These are phyloP conservation scores for Drosophila emarginata DNA, from an alignment of 2,888 invertebrate genomes.

Conservation along the genomic window DNA sequence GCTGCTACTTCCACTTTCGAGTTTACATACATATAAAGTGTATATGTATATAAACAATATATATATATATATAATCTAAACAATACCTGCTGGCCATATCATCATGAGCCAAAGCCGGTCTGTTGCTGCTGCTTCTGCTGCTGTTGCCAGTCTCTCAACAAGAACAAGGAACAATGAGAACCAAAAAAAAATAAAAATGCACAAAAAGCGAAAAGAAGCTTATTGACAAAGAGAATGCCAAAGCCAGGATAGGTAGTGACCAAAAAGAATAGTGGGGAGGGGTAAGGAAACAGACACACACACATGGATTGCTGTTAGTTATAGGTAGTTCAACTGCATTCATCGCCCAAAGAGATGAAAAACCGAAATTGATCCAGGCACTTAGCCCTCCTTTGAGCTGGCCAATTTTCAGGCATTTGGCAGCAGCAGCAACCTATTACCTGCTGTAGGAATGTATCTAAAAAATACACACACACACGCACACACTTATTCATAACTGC, in stretches of 20 bases:
- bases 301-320: slow-evolving; percentile 6
- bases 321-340: slow-evolving; percentile 34
- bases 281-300: slow-evolving; percentile 14
- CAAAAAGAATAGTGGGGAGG: slow-evolving; percentile 35
- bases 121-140: slow-evolving; percentile 3
- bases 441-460: slow-evolving; percentile 74
- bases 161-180: slow-evolving; percentile 48
- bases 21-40: background rate
- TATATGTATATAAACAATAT: background rate
- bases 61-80: slow-evolving; percentile 67
- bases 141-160: background rate
- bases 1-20: background rate
- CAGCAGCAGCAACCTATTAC: slow-evolving; percentile 65
- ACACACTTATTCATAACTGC: slow-evolving; percentile 15
- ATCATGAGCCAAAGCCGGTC: slow-evolving; percentile 16
- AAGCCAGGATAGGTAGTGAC: slow-evolving; percentile 17
- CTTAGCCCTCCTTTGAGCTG: slow-evolving; percentile 28
- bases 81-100: slow-evolving; percentile 64
- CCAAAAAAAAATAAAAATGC: slow-evolving; percentile 65
- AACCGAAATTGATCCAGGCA: slow-evolving; percentile 17
- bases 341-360: slow-evolving; percentile 5
- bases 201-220: slow-evolving; percentile 59
- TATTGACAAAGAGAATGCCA: slow-evolving; percentile 57
- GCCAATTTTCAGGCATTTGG: slow-evolving; percentile 58
- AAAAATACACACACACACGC: slow-evolving; percentile 42